phyloP scores from a whole-genome alignment of 2,113 vertebrate genomes.

The Corythornis vintsioides region DNA sequence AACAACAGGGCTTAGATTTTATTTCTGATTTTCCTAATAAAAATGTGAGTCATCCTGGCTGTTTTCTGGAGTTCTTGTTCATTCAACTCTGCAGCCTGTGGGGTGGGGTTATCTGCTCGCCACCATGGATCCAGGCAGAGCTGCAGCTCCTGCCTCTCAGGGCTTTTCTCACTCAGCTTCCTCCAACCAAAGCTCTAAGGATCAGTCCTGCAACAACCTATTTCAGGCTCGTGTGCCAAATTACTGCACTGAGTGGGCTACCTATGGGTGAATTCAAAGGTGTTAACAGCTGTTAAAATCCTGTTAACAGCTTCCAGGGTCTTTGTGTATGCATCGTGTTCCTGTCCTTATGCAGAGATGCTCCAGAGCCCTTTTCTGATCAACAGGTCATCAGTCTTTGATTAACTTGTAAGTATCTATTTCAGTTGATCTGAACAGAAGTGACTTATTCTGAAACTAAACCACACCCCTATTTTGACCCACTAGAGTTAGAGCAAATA shows the following conservation, averaged over 20 bases:
- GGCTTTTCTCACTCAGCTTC: not conserved
- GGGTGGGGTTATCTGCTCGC: not conserved
- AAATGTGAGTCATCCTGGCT: not conserved
- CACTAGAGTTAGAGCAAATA: not conserved
- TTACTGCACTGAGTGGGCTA: not conserved
- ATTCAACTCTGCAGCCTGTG: not conserved
- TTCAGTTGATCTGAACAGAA: not conserved
- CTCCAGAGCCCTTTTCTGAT: not conserved
- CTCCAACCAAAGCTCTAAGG: not conserved
- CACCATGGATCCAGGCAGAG: accelerated
- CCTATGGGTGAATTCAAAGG: not conserved
- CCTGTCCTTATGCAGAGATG: not conserved
- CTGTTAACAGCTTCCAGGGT: not conserved
- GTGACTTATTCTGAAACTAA: not conserved
- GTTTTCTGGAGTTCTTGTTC: not conserved
- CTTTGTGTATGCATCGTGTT: not conserved
- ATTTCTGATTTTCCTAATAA: slow-evolving; percentile 17
- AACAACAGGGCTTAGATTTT: not conserved
- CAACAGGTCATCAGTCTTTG: not conserved
- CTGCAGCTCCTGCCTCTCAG: not conserved
- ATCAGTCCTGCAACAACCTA: not conserved
- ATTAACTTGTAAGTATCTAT: not conserved
- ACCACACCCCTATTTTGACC: not conserved
- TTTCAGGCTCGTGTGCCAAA: not conserved
- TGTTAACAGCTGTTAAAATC: not conserved